Evolutionary conservation across 2,888 invertebrate species (phyloP).

Genomic region (Apodemia zela): DNA sequence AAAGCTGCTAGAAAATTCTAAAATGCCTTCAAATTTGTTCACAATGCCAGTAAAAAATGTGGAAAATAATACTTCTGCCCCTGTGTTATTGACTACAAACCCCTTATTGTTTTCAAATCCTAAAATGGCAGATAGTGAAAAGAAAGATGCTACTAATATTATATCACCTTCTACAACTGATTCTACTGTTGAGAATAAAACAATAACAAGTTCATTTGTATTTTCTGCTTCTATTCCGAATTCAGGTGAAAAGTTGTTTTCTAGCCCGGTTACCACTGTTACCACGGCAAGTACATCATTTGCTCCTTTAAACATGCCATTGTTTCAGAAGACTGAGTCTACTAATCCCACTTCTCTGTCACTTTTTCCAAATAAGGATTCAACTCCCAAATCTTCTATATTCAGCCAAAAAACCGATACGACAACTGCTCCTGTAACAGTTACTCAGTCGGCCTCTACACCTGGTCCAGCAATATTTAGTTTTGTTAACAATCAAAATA

Average conservation of each 20-base stretch:
- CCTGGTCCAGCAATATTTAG: conserved; percentile 45
- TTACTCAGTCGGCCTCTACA: conserved; percentile 19
- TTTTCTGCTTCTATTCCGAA: conserved; percentile 35
- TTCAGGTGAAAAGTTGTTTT: conserved; percentile 35
- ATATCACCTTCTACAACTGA: conserved; percentile 18
- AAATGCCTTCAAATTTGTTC: conserved; percentile 7
- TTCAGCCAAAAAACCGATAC: conserved; percentile 7
- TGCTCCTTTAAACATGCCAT: conserved; percentile 32
- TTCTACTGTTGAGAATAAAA: conserved; percentile 30
- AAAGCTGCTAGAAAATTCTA: conserved; percentile 9
- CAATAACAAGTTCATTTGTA: conserved; percentile 36
- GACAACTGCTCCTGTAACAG: not conserved
- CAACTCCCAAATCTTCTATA: conserved; percentile 28
- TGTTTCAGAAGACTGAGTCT: conserved; percentile 40
- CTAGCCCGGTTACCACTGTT: conserved; percentile 30
- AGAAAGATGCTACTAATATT: not conserved
- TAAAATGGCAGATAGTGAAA: not conserved
- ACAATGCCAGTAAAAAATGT: conserved; percentile 5
- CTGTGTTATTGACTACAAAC: not conserved
- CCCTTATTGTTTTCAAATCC: not conserved
- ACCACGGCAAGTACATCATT: conserved; percentile 34
- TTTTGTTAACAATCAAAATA: conserved; percentile 42
- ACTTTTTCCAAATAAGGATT: conserved; percentile 39
- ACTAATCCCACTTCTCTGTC: conserved; percentile 30
- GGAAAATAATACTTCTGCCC: conserved; percentile 20